Evolutionary conservation across 1,140 invertebrate species (phyloP).

Genomic region (Cylas formicarius): DNA sequence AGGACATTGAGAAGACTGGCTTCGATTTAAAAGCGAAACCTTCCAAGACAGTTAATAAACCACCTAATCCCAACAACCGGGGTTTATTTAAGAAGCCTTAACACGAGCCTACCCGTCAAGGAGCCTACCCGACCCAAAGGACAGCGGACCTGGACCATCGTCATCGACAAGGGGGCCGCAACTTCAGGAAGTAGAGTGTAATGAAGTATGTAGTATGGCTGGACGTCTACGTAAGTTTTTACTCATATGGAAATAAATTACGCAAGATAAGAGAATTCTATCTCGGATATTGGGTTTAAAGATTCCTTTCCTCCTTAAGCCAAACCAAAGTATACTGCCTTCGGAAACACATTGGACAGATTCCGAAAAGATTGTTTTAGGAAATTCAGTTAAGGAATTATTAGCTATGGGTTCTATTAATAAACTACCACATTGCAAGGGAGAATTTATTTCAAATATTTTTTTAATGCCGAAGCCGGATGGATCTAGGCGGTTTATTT

Average conservation of each 20-base stretch:
- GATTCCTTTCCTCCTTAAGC: background rate
- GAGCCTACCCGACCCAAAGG: background rate
- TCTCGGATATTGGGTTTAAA: background rate
- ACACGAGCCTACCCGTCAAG: too few relatives aligned
- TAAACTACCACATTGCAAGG: slow-evolving; percentile 1
- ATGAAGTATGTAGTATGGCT: too few relatives aligned
- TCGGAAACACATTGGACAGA: background rate
- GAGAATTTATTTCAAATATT: slow-evolving; percentile 19
- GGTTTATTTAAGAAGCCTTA: background rate
- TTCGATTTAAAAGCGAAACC: slow-evolving; percentile 2
- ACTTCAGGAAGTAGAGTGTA: too few relatives aligned
- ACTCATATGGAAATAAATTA: background rate
- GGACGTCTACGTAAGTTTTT: background rate
- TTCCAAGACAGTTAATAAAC: background rate
- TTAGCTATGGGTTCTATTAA: slow-evolving; percentile 10
- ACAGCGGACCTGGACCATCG: background rate
- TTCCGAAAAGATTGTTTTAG: background rate
- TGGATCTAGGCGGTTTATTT: slow-evolving; percentile 14
- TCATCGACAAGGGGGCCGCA: too few relatives aligned
- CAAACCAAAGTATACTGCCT: background rate
- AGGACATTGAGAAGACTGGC: slow-evolving; percentile 1
- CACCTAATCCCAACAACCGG: background rate
- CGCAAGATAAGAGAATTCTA: background rate
- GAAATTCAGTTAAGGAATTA: background rate
- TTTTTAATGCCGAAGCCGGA: slow-evolving; percentile 20